Conservation (phyloP, 2,113 vertebrate species). For the Mastomys coucha region DNA sequence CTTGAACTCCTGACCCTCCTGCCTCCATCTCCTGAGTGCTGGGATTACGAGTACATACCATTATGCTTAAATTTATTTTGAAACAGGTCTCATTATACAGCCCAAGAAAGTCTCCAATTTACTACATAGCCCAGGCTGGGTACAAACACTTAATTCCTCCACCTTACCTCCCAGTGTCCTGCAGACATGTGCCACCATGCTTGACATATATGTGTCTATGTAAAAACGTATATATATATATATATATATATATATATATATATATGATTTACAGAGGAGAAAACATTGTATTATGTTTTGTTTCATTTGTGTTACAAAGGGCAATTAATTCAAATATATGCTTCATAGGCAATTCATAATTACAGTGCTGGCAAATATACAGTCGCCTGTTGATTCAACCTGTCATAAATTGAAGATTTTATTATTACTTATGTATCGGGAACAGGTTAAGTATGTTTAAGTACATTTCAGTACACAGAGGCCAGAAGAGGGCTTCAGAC, state of each 20-base stretch:
- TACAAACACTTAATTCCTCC: neutral
- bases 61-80: too few relatives aligned
- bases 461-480: neutral
- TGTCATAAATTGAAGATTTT: neutral
- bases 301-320: neutral
- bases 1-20: neutral
- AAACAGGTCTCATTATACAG: neutral
- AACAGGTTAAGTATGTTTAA: neutral
- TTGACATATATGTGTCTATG: neutral
- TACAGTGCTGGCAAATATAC: neutral
- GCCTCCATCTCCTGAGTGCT: neutral
- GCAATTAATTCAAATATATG: neutral
- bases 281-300: neutral
- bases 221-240: neutral
- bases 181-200: neutral
- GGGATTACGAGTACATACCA: neutral
- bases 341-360: neutral
- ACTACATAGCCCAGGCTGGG: neutral
- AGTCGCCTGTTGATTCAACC: neutral
- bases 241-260: neutral
- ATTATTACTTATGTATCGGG: neutral
- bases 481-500: neutral
- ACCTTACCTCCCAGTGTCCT: neutral
- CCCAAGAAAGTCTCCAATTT: neutral
- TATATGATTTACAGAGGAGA: neutral